Conservation (phyloP, 2,888 invertebrate species). For the Drosophila sordidapex region DNA sequence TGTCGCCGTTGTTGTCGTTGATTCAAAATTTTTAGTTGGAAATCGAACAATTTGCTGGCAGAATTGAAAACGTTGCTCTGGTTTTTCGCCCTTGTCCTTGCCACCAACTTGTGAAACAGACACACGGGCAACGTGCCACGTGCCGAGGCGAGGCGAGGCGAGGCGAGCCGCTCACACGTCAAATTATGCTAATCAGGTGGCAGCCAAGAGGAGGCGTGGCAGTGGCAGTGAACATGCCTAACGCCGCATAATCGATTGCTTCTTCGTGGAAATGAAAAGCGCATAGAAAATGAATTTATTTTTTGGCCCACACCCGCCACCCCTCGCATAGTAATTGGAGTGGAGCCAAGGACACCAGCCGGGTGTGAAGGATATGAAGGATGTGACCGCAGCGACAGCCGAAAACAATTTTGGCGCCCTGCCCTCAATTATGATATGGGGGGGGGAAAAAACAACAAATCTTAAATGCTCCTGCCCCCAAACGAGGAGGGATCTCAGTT, state of each 20-base stretch:
- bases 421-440: conserved; percentile 32
- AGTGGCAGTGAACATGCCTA: conserved; percentile 20
- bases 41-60: conserved; percentile 57
- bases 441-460: conserved; percentile 5
- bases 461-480: neutral
- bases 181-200: conserved; percentile 74
- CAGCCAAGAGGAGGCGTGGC: conserved; percentile 24
- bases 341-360: conserved; percentile 17
- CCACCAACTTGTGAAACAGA: conserved; percentile 9
- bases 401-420: conserved; percentile 41
- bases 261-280: conserved; percentile 43
- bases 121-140: conserved; percentile 26
- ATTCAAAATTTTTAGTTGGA: conserved; percentile 64
- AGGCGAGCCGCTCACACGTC: conserved; percentile 57
- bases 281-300: conserved; percentile 57
- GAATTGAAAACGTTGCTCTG: conserved; percentile 36
- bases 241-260: conserved; percentile 54
- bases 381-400: conserved; percentile 26
- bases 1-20: conserved; percentile 54
- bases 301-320: neutral
- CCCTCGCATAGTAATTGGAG: neutral
- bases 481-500: neutral
- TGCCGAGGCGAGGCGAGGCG: neutral
- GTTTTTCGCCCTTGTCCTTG: conserved; percentile 48
- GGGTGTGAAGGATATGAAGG: conserved; percentile 9